These are phyloP conservation scores for Gastracanthus pulcherrimus DNA, from an alignment of 2,888 invertebrate species.

Conservation along the genomic window DNA sequence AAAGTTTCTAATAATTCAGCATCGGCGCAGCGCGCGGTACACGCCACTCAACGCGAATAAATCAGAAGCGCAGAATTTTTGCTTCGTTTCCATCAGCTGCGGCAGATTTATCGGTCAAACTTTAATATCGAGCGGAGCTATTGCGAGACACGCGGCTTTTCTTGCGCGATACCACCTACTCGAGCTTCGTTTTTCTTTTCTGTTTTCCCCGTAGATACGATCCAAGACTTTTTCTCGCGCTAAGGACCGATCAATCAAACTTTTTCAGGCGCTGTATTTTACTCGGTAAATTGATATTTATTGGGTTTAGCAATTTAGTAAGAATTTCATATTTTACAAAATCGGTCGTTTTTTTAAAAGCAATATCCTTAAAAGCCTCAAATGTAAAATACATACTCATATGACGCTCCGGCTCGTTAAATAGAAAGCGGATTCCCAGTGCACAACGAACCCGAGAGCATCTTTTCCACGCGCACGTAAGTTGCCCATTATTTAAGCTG, in stretches of 20 bases:
- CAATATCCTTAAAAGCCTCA: not conserved
- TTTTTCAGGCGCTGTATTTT: not conserved
- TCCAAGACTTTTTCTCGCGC: too few species aligned
- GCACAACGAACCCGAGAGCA: too few species aligned
- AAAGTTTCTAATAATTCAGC: conserved; percentile 64
- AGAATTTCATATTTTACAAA: not conserved
- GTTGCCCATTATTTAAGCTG: not conserved
- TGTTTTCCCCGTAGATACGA: too few species aligned
- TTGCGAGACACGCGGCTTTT: not conserved
- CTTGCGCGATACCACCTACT: not conserved
- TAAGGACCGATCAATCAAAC: too few species aligned
- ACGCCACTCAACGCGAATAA: conserved; percentile 17
- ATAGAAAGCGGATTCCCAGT: not conserved
- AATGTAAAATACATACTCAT: not conserved
- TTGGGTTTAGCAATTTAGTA: not conserved
- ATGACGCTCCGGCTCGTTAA: too few species aligned
- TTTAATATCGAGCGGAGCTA: not conserved
- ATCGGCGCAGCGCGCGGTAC: conserved; percentile 29
- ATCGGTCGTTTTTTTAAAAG: not conserved
- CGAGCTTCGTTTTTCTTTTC: too few species aligned
- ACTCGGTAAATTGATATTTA: not conserved
- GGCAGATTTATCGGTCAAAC: not conserved
- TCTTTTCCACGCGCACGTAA: not conserved
- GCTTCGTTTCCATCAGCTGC: not conserved
- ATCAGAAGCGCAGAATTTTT: conserved; percentile 10